These are phyloP conservation scores for Enoplolaimus lenunculus DNA, from an alignment of 2,888 invertebrate genomes.

Conservation along the genomic window DNA sequence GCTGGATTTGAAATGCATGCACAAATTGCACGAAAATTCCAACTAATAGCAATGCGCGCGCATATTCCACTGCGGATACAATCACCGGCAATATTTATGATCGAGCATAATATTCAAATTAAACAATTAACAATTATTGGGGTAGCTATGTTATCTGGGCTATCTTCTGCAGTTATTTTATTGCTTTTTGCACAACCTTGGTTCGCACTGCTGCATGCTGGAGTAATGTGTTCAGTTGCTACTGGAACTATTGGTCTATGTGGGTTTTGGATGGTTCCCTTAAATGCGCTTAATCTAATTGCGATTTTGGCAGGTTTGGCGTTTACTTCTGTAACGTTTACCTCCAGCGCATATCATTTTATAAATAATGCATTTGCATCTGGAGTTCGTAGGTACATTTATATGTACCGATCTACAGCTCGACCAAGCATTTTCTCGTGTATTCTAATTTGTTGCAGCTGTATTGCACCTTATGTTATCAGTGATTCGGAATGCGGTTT, in stretches of 20 bases:
- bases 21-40: not conserved
- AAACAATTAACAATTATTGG: not conserved
- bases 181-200: slow-evolving; percentile 30
- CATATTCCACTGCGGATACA: slow-evolving; percentile 31
- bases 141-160: not conserved
- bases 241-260: slow-evolving; percentile 30
- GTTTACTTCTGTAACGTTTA: slow-evolving; percentile 28
- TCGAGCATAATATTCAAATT: slow-evolving; percentile 34
- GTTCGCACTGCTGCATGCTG: slow-evolving; percentile 13
- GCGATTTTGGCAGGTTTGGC: slow-evolving; percentile 14
- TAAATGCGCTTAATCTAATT: slow-evolving; percentile 34
- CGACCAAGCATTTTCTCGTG: slow-evolving; percentile 22
- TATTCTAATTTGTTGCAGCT: not conserved
- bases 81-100: slow-evolving; percentile 33
- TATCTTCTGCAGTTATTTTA: slow-evolving; percentile 27
- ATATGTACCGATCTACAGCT: slow-evolving; percentile 26
- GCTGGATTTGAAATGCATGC: slow-evolving; percentile 26
- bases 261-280: slow-evolving; percentile 30
- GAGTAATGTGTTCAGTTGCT: slow-evolving; percentile 22
- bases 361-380: slow-evolving; percentile 29
- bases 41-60: not conserved
- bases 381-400: not conserved
- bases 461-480: not conserved
- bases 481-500: slow-evolving; percentile 5
- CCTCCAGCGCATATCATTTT: slow-evolving; percentile 35